Percentiles rank a stretch among this genome's conserved stretches.
These are phyloP conservation scores for Phylloscopus whistleri DNA, from an alignment of 2,113 vertebrate genomes.

Conservation along the genomic window DNA sequence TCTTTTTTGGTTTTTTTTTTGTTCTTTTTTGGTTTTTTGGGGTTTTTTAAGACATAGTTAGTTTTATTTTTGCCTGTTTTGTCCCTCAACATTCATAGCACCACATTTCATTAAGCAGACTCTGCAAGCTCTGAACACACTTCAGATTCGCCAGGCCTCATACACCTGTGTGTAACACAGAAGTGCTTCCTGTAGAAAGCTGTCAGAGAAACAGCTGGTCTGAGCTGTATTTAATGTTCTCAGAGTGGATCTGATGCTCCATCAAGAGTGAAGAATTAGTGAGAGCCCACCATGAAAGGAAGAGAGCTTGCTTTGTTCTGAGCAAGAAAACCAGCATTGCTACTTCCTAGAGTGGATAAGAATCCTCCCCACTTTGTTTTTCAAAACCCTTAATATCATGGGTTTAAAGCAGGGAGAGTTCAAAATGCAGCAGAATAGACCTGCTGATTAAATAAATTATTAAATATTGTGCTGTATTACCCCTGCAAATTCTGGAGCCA, in stretches of 20 bases:
- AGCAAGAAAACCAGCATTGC: neutral
- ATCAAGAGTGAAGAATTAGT: neutral
- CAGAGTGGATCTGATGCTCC: neutral
- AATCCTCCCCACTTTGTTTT: neutral
- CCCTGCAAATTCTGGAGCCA: neutral
- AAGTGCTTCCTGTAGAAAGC: neutral
- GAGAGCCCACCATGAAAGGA: neutral
- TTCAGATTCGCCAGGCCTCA: neutral
- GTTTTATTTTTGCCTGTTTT: neutral
- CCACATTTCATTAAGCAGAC: neutral
- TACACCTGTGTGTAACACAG: neutral
- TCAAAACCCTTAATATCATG: neutral
- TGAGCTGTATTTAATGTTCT: neutral
- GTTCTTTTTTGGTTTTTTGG: no score
- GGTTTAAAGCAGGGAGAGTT: neutral
- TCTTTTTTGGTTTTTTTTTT: no score
- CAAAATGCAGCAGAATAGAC: neutral
- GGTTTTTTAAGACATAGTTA: neutral
- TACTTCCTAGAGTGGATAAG: neutral
- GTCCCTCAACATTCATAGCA: neutral
- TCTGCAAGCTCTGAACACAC: neutral
- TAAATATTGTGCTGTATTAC: neutral
- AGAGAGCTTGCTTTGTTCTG: conserved; percentile 1
- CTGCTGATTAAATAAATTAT: neutral
- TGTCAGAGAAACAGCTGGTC: conserved; percentile 4